phyloP scores from a whole-genome alignment of 2,113 vertebrate species.

The Notothenia rossii region DNA sequence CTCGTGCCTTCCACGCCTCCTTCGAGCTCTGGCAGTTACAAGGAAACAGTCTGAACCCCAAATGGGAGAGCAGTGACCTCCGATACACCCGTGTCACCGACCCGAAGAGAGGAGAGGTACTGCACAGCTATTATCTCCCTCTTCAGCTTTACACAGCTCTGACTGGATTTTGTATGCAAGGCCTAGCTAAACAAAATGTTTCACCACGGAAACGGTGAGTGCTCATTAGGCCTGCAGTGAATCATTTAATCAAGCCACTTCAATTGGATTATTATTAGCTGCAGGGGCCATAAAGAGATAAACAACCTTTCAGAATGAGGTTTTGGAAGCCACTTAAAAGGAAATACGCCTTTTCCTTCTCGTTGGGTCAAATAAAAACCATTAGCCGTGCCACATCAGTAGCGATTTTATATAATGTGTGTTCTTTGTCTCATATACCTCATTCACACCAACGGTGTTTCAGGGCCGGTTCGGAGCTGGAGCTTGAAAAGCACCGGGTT shows the following conservation, averaged over 20 bases:
- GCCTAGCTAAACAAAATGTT: not conserved
- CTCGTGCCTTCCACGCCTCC: slow-evolving; percentile 95
- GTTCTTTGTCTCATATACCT: not conserved
- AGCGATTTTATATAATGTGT: not conserved
- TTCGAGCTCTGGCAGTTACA: slow-evolving; percentile 98
- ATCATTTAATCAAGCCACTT: slow-evolving; percentile 37
- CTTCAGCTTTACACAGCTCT: not conserved
- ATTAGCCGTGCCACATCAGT: not conserved
- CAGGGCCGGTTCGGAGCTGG: too few species aligned
- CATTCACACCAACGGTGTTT: too few species aligned
- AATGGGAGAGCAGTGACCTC: slow-evolving; percentile 95
- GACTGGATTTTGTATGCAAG: not conserved
- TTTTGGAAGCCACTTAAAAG: slow-evolving; percentile 29
- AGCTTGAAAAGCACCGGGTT: too few species aligned
- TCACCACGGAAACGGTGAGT: not conserved
- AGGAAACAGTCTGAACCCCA: slow-evolving; percentile 96
- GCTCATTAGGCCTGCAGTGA: slow-evolving; percentile 25
- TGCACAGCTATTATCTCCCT: not conserved
- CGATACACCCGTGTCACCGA: slow-evolving; percentile 94
- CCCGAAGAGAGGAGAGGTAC: slow-evolving; percentile 94
- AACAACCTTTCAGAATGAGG: slow-evolving; percentile 27
- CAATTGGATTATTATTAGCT: slow-evolving; percentile 18
- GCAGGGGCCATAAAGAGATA: slow-evolving; percentile 9
- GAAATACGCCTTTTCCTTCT: slow-evolving; percentile 16
- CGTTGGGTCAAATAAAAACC: not conserved